Conservation (phyloP, 1,140 invertebrate genomes). For the Thalassaphorura encarpata region DNA sequence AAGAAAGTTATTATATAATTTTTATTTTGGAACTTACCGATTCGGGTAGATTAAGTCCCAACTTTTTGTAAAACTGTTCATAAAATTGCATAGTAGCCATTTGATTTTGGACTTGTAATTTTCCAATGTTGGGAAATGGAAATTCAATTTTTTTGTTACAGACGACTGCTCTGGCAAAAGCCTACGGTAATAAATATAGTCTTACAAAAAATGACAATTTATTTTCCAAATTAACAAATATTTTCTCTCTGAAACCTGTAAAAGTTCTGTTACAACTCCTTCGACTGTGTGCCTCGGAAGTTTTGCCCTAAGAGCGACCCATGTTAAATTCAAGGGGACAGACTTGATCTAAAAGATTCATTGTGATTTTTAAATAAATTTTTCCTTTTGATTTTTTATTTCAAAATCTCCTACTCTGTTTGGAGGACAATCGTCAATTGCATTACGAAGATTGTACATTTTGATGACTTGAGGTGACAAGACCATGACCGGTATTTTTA, state of each 20-base stretch:
- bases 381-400: background rate
- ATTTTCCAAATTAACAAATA: background rate
- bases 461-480: background rate
- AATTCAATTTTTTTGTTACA: conserved; percentile 14
- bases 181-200: no score
- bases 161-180: conserved; percentile 14
- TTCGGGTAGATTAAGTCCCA: background rate
- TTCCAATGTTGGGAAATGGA: conserved; percentile 17
- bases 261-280: conserved; percentile 14
- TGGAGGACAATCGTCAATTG: background rate
- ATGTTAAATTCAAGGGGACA: conserved; percentile 8
- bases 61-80: conserved; percentile 1
- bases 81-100: conserved; percentile 11
- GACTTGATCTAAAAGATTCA: background rate
- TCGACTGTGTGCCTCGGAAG: conserved; percentile 2
- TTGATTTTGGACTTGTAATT: conserved; percentile 4
- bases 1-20: background rate
- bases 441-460: background rate
- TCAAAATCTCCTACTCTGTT: background rate
- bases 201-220: background rate
- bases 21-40: background rate
- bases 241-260: background rate
- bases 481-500: background rate
- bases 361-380: background rate
- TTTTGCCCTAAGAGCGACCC: background rate